phyloP scores from a whole-genome alignment of 35 echinoderm and acorn worm genomes.

The Lytechinus variegatus region DNA sequence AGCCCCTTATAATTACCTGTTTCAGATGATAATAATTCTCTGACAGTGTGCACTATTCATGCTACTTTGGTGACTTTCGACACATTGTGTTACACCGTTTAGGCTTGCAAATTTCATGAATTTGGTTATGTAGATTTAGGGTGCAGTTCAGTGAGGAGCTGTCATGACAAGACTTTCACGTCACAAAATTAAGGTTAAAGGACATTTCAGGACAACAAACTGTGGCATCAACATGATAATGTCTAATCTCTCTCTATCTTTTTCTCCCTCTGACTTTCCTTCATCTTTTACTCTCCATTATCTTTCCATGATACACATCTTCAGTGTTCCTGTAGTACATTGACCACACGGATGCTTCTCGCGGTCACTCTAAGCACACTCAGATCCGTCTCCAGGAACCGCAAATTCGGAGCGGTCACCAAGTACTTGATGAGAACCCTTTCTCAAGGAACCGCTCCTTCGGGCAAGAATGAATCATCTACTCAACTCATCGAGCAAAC shows the following conservation, averaged over 20 bases:
- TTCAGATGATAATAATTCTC: no score
- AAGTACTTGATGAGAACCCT: not conserved
- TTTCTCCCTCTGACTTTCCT: not conserved
- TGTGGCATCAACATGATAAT: no score
- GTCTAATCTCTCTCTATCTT: not conserved
- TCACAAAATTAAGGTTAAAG: no score
- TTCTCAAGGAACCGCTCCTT: not conserved
- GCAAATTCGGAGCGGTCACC: not conserved
- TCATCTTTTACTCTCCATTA: not conserved
- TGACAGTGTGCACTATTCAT: no score
- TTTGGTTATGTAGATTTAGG: no score
- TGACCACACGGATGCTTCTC: constrained; percentile 8
- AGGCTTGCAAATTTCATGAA: no score
- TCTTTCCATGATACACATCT: not conserved
- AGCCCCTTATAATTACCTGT: no score
- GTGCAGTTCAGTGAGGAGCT: no score
- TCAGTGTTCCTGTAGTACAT: not conserved
- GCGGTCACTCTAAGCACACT: not conserved
- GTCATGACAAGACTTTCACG: no score
- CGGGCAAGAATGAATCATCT: not conserved
- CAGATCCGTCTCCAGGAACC: not conserved
- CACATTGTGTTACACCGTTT: no score
- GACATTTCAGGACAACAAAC: no score
- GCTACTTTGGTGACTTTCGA: no score
- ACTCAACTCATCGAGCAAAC: not conserved